phyloP scores from a whole-genome alignment of 1,140 invertebrate genomes.

The Teleopsis dalmanni region DNA sequence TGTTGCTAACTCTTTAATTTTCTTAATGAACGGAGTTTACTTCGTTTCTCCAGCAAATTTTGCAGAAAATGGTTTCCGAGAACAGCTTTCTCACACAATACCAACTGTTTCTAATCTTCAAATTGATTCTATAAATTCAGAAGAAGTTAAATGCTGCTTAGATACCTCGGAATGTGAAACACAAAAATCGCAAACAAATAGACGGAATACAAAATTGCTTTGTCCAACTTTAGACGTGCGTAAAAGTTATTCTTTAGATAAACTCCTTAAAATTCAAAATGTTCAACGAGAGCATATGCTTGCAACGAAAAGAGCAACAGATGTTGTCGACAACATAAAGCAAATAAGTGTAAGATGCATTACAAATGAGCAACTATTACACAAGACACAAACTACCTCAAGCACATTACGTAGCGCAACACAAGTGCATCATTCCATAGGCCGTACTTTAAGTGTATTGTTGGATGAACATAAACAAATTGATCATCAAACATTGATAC shows the following conservation, averaged over 20 bases:
- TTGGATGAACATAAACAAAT: conserved; percentile 31
- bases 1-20: conserved; percentile 70
- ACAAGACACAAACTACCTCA: conserved; percentile 29
- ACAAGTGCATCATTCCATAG: too few relatives aligned
- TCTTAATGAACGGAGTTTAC: conserved; percentile 79
- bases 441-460: conserved; percentile 30
- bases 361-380: conserved; percentile 29
- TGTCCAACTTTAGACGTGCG: conserved; percentile 52
- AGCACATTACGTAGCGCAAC: conserved; percentile 16
- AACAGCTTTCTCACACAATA: conserved; percentile 15
- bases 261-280: conserved; percentile 48
- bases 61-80: conserved; percentile 21
- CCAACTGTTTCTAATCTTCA: too few relatives aligned
- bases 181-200: conserved; percentile 23
- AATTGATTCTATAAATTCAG: conserved; percentile 34
- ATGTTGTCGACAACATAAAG: conserved; percentile 37
- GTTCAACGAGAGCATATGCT: conserved; percentile 30
- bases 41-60: conserved; percentile 59
- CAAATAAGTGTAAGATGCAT: conserved; percentile 33
- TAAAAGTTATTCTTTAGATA: conserved; percentile 66
- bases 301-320: conserved; percentile 41
- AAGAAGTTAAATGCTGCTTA: conserved; percentile 25
- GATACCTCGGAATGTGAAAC: conserved; percentile 17
- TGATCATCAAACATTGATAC: conserved; percentile 35
- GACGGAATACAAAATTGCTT: conserved; percentile 34